Conservation (phyloP, 2,888 invertebrate species). For the Hypena proboscidalis region DNA sequence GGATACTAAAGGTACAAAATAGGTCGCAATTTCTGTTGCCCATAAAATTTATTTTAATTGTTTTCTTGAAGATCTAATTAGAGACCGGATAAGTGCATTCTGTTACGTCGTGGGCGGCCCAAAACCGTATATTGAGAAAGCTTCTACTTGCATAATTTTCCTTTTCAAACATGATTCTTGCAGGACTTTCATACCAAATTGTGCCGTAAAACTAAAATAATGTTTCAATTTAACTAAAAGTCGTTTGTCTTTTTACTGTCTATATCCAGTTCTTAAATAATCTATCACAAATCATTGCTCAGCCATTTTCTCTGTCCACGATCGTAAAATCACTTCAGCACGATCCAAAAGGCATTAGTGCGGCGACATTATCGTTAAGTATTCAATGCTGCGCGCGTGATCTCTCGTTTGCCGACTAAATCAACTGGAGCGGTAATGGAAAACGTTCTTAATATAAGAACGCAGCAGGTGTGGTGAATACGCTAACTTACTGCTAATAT, state of each 20-base stretch:
- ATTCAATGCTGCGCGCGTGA: conserved; percentile 35
- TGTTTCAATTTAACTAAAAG: neutral
- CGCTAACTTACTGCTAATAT: conserved; percentile 20
- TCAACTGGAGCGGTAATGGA: conserved; percentile 48
- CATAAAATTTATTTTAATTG: too few species aligned
- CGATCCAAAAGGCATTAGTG: conserved; percentile 33
- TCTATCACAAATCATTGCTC: conserved; percentile 2
- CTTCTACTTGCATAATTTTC: too few species aligned
- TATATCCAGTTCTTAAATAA: neutral
- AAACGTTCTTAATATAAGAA: conserved; percentile 24
- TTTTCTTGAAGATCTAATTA: too few species aligned
- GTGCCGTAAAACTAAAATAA: too few species aligned
- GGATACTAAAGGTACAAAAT: neutral
- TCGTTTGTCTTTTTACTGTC: neutral
- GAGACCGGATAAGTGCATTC: too few species aligned
- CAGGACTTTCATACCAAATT: too few species aligned
- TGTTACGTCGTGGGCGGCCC: too few species aligned
- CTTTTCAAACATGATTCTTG: too few species aligned
- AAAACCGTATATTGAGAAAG: too few species aligned
- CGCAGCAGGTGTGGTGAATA: conserved; percentile 33
- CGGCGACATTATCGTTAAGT: conserved; percentile 42
- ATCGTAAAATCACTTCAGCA: conserved; percentile 21
- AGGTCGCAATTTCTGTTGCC: too few species aligned
- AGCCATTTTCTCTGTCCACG: conserved; percentile 14
- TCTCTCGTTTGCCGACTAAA: conserved; percentile 39